phyloP scores from a whole-genome alignment of 2,113 vertebrate species.

The Redunca redunca region DNA sequence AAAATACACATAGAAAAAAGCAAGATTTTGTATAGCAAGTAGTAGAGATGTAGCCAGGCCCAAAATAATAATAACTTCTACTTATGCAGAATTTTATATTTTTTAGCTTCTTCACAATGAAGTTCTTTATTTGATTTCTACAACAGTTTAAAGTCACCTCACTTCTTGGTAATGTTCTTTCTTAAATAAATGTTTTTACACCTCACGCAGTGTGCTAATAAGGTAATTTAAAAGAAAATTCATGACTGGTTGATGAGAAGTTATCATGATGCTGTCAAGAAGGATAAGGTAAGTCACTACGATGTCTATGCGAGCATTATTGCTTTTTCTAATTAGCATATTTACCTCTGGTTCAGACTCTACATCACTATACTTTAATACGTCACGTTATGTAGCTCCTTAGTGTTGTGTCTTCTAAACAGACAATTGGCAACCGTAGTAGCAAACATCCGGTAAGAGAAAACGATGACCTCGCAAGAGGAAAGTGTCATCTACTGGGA shows the following conservation, averaged over 20 bases:
- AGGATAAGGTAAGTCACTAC: conserved; percentile 41
- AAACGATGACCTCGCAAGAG: conserved; percentile 65
- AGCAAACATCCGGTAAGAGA: conserved; percentile 50
- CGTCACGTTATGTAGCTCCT: conserved; percentile 37
- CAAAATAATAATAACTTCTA: conserved; percentile 22
- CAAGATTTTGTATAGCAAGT: not conserved
- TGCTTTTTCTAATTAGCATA: conserved; percentile 58
- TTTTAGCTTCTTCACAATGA: conserved; percentile 30
- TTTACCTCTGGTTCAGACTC: conserved; percentile 51
- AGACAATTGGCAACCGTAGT: conserved; percentile 59
- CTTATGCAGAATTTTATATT: not conserved
- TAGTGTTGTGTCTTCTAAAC: conserved; percentile 47
- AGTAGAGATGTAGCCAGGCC: not conserved
- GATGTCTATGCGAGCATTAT: conserved; percentile 34
- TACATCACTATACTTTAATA: not conserved
- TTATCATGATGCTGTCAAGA: conserved; percentile 40
- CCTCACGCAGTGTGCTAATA: not conserved
- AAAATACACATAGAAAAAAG: conserved; percentile 5
- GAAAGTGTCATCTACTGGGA: conserved; percentile 62
- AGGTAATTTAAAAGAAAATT: conserved; percentile 55
- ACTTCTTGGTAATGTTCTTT: conserved; percentile 31
- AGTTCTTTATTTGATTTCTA: conserved; percentile 44
- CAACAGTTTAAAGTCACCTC: conserved; percentile 29
- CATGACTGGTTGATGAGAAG: conserved; percentile 32
- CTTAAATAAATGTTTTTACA: conserved; percentile 62